phyloP scores from a whole-genome alignment of 2,888 invertebrate species.

The Brassicogethes aeneus region DNA sequence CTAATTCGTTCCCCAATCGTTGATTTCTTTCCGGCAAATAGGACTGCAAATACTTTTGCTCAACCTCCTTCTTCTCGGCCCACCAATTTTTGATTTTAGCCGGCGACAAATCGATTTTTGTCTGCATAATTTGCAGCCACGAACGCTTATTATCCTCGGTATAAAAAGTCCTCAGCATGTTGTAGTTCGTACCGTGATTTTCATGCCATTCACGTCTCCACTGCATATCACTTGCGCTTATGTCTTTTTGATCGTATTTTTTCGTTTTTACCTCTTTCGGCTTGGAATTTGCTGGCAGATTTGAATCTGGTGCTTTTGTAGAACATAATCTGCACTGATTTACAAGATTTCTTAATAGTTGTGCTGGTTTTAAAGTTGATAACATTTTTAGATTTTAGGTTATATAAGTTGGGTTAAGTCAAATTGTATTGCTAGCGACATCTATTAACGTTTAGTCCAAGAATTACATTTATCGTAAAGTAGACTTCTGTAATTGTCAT shows the following conservation, averaged over 20 bases:
- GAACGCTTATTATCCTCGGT: slow-evolving; percentile 46
- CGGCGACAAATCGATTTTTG: slow-evolving; percentile 43
- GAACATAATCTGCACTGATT: too few species aligned
- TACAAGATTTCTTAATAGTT: too few species aligned
- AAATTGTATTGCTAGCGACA: too few species aligned
- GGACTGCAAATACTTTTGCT: slow-evolving; percentile 50
- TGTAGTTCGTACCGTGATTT: slow-evolving; percentile 49
- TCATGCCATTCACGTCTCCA: slow-evolving; percentile 57
- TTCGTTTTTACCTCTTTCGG: slow-evolving; percentile 5
- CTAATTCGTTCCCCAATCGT: slow-evolving; percentile 69
- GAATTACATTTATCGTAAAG: too few species aligned
- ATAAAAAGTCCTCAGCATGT: slow-evolving; percentile 49
- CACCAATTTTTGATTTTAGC: slow-evolving; percentile 50
- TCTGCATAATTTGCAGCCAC: slow-evolving; percentile 41
- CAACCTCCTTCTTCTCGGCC: slow-evolving; percentile 40
- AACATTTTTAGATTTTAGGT: too few species aligned
- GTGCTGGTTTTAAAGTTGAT: too few species aligned
- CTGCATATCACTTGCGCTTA: slow-evolving; percentile 38
- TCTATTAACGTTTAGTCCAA: too few species aligned
- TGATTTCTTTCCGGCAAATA: slow-evolving; percentile 51
- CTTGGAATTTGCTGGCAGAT: neutral
- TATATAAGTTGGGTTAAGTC: too few species aligned
- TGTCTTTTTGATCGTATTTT: slow-evolving; percentile 15
- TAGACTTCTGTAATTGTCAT: too few species aligned
- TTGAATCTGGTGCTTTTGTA: neutral